These are phyloP conservation scores for Gasterosteus aculeatus DNA, from an alignment of 2,113 vertebrate genomes.

Conservation along the genomic window DNA sequence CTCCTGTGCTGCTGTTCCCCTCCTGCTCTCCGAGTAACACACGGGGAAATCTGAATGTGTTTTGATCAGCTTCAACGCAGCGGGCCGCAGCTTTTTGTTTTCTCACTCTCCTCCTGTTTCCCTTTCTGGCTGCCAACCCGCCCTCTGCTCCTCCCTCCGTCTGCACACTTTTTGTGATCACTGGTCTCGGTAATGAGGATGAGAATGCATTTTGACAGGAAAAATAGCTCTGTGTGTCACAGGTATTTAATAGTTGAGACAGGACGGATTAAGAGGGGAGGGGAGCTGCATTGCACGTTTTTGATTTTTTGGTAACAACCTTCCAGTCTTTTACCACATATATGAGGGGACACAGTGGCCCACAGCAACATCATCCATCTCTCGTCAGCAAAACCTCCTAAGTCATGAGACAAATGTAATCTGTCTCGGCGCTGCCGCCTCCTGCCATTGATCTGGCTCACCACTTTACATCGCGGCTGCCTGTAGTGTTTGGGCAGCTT, in stretches of 20 bases:
- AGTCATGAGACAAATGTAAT: constrained; percentile 62
- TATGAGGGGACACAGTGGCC: neutral
- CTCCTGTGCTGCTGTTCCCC: neutral
- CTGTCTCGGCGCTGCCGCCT: constrained; percentile 39
- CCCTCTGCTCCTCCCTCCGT: constrained; percentile 15
- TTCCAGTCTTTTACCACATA: constrained; percentile 11
- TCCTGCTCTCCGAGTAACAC: neutral
- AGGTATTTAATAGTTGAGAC: constrained; percentile 45
- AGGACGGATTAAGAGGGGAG: constrained; percentile 4
- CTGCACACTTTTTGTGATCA: constrained; percentile 40
- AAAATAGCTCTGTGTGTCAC: constrained; percentile 51
- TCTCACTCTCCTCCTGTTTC: constrained; percentile 24
- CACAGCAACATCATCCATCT: constrained; percentile 21
- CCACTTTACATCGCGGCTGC: constrained; percentile 47
- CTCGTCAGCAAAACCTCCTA: constrained; percentile 22
- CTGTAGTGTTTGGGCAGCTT: constrained; percentile 36
- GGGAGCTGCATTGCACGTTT: constrained; percentile 17
- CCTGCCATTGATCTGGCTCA: constrained; percentile 59
- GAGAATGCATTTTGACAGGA: constrained; percentile 65
- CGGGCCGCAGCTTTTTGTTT: constrained; percentile 15
- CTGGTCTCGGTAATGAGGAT: constrained; percentile 66
- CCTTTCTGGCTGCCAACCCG: constrained; percentile 15
- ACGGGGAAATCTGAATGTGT: neutral
- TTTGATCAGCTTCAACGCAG: constrained; percentile 12
- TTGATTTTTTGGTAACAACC: constrained; percentile 1